Evolutionary conservation across 2,797 vertebrate species (phyloP).

Genomic region (Bradypodion pumilum): DNA sequence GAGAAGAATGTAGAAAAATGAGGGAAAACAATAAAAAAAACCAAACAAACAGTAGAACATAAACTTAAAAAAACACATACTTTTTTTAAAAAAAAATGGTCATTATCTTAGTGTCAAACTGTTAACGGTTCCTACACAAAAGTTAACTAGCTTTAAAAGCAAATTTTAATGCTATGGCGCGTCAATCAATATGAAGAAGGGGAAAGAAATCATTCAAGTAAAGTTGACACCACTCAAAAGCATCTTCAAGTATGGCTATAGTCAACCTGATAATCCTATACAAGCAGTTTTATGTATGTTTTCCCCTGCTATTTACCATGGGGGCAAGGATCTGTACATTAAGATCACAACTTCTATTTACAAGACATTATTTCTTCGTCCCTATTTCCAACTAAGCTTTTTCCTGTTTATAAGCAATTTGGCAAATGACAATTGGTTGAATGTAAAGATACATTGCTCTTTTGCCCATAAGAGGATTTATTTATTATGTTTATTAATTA

Average conservation of each 20-base stretch:
- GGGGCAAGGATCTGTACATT: slow-evolving; percentile 89
- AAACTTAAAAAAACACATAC: slow-evolving; percentile 85
- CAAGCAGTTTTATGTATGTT: slow-evolving; percentile 73
- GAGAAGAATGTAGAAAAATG: slow-evolving; percentile 85
- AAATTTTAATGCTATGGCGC: slow-evolving; percentile 83
- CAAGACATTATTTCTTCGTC: slow-evolving; percentile 67
- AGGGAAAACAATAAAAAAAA: slow-evolving; percentile 76
- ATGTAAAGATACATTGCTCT: neutral
- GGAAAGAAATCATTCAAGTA: slow-evolving; percentile 94
- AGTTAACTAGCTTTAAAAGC: slow-evolving; percentile 90
- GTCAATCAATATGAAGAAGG: slow-evolving; percentile 85
- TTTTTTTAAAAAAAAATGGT: slow-evolving; percentile 55
- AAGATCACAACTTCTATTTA: slow-evolving; percentile 80
- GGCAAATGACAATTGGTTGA: slow-evolving; percentile 70
- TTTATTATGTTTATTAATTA: too few relatives aligned
- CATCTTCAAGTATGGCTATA: slow-evolving; percentile 99
- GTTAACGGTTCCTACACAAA: slow-evolving; percentile 83
- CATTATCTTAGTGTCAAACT: slow-evolving; percentile 95
- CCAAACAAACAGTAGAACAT: slow-evolving; percentile 72
- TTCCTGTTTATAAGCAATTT: slow-evolving; percentile 75
- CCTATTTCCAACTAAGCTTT: slow-evolving; percentile 56
- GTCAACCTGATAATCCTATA: slow-evolving; percentile 88
- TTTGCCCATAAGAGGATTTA: too few relatives aligned
- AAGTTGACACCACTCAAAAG: slow-evolving; percentile 91
- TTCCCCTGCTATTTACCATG: slow-evolving; percentile 73